Conservation (phyloP, 2,888 invertebrate species). For the Hyposoter dolosus region DNA sequence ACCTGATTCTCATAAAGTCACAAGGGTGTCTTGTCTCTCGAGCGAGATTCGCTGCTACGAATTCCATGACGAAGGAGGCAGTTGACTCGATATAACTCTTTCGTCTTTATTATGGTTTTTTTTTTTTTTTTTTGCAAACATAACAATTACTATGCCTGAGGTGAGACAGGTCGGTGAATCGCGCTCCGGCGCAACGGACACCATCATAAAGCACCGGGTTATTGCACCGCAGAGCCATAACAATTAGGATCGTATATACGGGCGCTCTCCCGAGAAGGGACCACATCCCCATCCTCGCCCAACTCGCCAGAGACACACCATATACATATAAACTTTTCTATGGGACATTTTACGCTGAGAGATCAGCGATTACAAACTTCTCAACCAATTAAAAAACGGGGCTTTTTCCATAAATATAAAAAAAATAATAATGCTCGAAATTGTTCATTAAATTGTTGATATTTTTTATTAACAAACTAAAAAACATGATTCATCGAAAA, state of each 20-base stretch:
- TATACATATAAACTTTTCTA: slow-evolving; percentile 17
- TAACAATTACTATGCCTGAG: slow-evolving; percentile 76
- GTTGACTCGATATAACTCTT: slow-evolving; percentile 55
- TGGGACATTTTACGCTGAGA: slow-evolving; percentile 25
- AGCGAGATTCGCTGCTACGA: slow-evolving; percentile 9
- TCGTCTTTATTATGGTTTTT: slow-evolving; percentile 41
- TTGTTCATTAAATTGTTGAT: too few species aligned
- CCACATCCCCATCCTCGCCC: slow-evolving; percentile 47
- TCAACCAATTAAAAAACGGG: background rate
- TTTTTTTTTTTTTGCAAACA: slow-evolving; percentile 72
- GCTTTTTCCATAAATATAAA: background rate
- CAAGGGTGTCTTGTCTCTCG: background rate
- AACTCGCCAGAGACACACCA: slow-evolving; percentile 37
- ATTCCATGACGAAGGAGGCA: slow-evolving; percentile 18
- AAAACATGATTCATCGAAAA: too few species aligned
- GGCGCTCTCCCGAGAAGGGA: slow-evolving; percentile 60
- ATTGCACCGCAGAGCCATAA: slow-evolving; percentile 76
- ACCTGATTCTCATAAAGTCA: background rate
- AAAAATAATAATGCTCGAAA: too few species aligned
- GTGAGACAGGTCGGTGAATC: slow-evolving; percentile 64
- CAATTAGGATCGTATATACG: slow-evolving; percentile 77
- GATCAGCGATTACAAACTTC: background rate
- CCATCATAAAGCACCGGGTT: slow-evolving; percentile 76
- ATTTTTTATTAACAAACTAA: too few species aligned
- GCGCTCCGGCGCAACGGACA: slow-evolving; percentile 70